Evolutionary conservation across 2,888 invertebrate species (phyloP), one percentile per base, ranked within the genome.

Genomic region (Stramonita haemastoma): DNA sequence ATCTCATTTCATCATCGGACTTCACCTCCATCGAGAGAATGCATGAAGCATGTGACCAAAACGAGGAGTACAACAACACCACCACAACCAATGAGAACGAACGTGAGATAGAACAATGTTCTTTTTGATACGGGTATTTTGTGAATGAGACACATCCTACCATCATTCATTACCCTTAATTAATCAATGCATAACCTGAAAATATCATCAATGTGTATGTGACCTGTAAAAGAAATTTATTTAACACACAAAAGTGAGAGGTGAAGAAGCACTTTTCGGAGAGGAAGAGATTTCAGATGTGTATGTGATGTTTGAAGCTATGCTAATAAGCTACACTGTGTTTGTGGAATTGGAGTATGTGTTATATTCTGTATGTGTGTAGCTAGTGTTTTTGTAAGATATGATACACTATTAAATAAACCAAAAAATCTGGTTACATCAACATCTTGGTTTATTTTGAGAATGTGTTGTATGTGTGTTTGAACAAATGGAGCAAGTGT

Each of bases 361-460:
- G 81, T 83, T 34, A 88, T 88, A 57, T 88, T 83, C 70, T 88
- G 88, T 66, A 84, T 81, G 88, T 88, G 57, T 70, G 88, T 88
- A 83, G 84, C 36, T 83, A 83, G 81, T 88, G 79, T 66, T 87
- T 87, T 87, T 87, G 87, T 87, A 87, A 32, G 73, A 87, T 87
- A 73, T 73, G 34, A 73, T 66, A 87, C 87, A 87, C 79, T 77
- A 79, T 56, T 34, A 26, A 83, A 70, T 83, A 83, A 83, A 83
- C 77, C 56, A 60, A 83, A 46, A 66, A 57, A n/a, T 66, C 36
- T 83, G 66, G 81, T 79, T 83, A 70, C 57, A 84, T 46, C 11
- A 29, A 32, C 26, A 77, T n/a, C 15, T 85, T 46, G 46, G 83
- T 8, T 46, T 46, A 29, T 83, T 46, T 46, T 46, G 19, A 13